These are phyloP conservation scores for Idaea straminata DNA, from an alignment of 2,888 invertebrate species.

Conservation along the genomic window DNA sequence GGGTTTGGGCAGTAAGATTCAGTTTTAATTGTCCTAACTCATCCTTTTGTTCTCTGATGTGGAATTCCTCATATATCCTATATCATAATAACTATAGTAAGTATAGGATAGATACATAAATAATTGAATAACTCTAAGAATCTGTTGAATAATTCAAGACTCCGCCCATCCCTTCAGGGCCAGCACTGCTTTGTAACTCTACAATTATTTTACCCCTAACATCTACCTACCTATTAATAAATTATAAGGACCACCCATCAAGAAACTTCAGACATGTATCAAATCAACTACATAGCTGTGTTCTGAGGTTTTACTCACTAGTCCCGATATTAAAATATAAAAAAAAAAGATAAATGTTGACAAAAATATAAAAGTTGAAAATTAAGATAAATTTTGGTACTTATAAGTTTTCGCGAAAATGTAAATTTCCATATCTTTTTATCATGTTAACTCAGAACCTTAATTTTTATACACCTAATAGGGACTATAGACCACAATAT, in stretches of 20 bases:
- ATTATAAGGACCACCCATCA: background rate
- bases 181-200: background rate
- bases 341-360: background rate
- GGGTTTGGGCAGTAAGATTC: too few relatives aligned
- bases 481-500: too few relatives aligned
- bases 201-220: background rate
- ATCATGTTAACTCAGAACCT: too few relatives aligned
- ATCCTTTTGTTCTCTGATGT: too few relatives aligned
- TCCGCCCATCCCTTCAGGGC: background rate
- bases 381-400: too few relatives aligned
- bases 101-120: background rate
- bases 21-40: too few relatives aligned
- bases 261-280: background rate
- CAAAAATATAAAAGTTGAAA: too few relatives aligned
- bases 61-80: too few relatives aligned
- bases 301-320: background rate
- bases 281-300: background rate
- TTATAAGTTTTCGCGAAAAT: too few relatives aligned
- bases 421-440: too few relatives aligned
- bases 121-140: background rate
- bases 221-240: background rate
- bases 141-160: background rate
- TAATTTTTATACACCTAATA: too few relatives aligned
- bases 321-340: background rate
- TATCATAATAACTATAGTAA: too few relatives aligned